Conservation (phyloP, 2,888 invertebrate genomes). For the Chromoteleia sp. region DNA sequence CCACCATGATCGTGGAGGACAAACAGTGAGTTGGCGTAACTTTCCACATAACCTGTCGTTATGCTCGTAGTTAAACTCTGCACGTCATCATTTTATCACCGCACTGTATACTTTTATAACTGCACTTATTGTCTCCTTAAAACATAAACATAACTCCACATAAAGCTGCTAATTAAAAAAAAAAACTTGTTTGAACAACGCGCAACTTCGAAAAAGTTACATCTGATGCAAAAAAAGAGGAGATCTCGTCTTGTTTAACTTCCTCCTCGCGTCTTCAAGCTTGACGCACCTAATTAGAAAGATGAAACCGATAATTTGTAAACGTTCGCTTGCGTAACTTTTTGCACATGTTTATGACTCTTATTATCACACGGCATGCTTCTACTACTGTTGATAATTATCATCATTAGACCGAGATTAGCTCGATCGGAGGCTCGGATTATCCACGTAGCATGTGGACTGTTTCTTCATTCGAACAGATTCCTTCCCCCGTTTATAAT, state of each 20-base stretch:
- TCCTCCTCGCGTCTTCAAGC: neutral
- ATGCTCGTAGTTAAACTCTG: conserved; percentile 56
- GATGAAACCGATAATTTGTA: neutral
- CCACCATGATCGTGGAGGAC: conserved; percentile 84
- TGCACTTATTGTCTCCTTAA: conserved; percentile 35
- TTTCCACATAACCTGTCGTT: conserved; percentile 59
- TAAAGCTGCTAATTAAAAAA: no score
- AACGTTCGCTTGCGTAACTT: conserved; percentile 33
- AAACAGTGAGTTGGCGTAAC: conserved; percentile 82
- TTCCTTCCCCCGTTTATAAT: no score
- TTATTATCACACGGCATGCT: conserved; percentile 38
- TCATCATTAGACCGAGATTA: conserved; percentile 11
- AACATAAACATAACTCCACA: no score
- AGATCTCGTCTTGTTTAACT: no score
- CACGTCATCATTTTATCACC: conserved; percentile 53
- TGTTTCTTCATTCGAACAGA: no score
- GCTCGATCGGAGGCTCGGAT: neutral
- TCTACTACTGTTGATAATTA: conserved; percentile 31
- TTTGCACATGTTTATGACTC: conserved; percentile 41
- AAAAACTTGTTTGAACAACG: no score
- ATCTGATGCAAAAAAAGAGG: no score
- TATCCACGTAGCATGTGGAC: no score
- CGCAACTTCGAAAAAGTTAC: no score
- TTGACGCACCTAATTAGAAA: conserved; percentile 27
- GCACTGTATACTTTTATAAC: conserved; percentile 27